phyloP scores from a whole-genome alignment of 2,797 vertebrate species.

The Periophthalmus magnuspinnatus region DNA sequence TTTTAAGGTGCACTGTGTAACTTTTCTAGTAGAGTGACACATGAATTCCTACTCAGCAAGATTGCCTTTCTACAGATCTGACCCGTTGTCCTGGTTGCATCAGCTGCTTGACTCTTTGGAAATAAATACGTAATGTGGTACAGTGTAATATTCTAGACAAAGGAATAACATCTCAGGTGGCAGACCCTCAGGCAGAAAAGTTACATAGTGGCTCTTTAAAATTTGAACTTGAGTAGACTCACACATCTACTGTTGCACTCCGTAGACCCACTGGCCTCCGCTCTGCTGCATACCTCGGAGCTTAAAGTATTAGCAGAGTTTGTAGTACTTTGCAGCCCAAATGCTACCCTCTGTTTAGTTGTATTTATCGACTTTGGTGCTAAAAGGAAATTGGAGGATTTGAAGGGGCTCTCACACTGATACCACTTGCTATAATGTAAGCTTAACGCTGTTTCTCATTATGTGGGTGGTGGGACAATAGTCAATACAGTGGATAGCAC shows the following conservation, averaged over 20 bases:
- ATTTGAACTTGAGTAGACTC: neutral
- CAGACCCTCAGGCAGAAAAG: no score
- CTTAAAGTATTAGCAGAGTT: conserved; percentile 11
- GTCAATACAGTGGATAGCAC: neutral
- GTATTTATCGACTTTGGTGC: neutral
- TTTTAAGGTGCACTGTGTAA: no score
- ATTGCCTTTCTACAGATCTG: no score
- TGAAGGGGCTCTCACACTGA: neutral
- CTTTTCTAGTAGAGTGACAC: no score
- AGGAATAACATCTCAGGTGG: no score
- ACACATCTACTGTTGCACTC: neutral
- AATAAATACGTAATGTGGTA: no score
- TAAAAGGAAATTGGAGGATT: conserved; percentile 16
- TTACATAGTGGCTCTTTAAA: neutral
- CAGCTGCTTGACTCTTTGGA: no score
- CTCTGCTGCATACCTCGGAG: conserved; percentile 5
- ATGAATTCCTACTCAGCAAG: no score
- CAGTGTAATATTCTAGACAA: no score
- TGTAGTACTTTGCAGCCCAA: neutral
- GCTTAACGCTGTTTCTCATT: conserved; percentile 13
- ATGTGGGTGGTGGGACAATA: conserved; percentile 1
- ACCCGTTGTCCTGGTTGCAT: no score
- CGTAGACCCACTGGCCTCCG: neutral
- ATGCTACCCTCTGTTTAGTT: conserved; percentile 14
- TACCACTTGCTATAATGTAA: conserved; percentile 7